Conservation (phyloP, 2,797 vertebrate species). For the Silurus lanzhouensis region DNA sequence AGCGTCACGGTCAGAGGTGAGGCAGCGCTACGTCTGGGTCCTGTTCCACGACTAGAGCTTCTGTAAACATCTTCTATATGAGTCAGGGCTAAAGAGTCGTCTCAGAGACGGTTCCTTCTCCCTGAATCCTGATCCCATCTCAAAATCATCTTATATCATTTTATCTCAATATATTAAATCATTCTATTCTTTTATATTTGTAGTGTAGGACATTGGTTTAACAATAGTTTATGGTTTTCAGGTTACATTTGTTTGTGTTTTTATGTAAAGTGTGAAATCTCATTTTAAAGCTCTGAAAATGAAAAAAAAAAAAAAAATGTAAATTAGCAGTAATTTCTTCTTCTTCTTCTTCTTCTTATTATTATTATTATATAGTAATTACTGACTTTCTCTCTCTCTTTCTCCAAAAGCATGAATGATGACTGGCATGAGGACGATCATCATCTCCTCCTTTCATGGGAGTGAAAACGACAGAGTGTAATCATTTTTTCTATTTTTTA, state of each 20-base stretch:
- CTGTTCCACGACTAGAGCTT: too few relatives aligned
- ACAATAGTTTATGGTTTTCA: too few relatives aligned
- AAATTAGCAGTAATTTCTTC: too few relatives aligned
- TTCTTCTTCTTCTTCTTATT: too few relatives aligned
- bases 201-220: neutral
- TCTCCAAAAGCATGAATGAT: conserved; percentile 7
- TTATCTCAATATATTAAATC: neutral
- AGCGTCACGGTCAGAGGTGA: conserved; percentile 82
- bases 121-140: too few relatives aligned
- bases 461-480: neutral
- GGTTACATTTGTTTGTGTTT: neutral
- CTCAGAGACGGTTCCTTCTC: too few relatives aligned
- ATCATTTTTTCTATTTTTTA: neutral
- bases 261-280: neutral
- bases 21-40: conserved; percentile 31
- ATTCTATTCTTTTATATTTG: neutral
- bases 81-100: too few relatives aligned
- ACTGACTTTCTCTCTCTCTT: neutral
- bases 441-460: neutral
- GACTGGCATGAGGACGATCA: neutral
- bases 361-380: neutral
- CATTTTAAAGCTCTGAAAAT: too few relatives aligned
- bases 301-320: too few relatives aligned
- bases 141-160: too few relatives aligned
- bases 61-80: too few relatives aligned